Evolutionary conservation across 2,888 invertebrate genomes (phyloP).

Genomic region (Rhagonycha lutea): DNA sequence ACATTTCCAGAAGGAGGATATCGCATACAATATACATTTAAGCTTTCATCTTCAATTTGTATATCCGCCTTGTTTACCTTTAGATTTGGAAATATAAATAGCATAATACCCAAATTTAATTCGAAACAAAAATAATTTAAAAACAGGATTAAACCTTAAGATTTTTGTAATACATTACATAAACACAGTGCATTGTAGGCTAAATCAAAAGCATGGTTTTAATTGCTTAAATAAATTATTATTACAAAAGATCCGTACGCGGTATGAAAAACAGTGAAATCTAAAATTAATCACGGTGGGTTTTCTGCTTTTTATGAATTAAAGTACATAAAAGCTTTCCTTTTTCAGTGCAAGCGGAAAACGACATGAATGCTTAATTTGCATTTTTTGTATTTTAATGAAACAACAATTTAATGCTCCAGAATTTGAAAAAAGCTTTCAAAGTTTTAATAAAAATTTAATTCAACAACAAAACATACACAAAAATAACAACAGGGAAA

Average conservation of each 20-base stretch:
- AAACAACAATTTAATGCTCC: not conserved
- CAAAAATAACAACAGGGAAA: not conserved
- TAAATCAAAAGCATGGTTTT: constrained; percentile 20
- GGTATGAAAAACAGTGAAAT: constrained; percentile 9
- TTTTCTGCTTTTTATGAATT: constrained; percentile 12
- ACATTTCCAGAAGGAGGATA: not conserved
- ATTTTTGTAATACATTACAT: not conserved
- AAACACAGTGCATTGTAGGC: not conserved
- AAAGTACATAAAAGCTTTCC: constrained; percentile 21
- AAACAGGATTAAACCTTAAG: not conserved
- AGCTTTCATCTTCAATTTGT: not conserved
- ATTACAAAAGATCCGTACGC: constrained; percentile 18
- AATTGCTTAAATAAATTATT: constrained; percentile 25
- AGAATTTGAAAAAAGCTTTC: not conserved
- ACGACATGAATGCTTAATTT: constrained; percentile 18
- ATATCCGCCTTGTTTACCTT: not conserved
- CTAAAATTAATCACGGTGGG: constrained; percentile 17
- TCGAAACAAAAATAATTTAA: not conserved
- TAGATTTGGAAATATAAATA: not conserved
- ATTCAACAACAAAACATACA: not conserved
- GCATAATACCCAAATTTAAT: not conserved
- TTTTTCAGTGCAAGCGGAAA: constrained; percentile 12
- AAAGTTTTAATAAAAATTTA: not conserved
- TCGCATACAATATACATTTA: not conserved
- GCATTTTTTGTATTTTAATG: constrained; percentile 11